phyloP scores from a whole-genome alignment of 2,797 vertebrate species.

The Micrastur ruficollis region DNA sequence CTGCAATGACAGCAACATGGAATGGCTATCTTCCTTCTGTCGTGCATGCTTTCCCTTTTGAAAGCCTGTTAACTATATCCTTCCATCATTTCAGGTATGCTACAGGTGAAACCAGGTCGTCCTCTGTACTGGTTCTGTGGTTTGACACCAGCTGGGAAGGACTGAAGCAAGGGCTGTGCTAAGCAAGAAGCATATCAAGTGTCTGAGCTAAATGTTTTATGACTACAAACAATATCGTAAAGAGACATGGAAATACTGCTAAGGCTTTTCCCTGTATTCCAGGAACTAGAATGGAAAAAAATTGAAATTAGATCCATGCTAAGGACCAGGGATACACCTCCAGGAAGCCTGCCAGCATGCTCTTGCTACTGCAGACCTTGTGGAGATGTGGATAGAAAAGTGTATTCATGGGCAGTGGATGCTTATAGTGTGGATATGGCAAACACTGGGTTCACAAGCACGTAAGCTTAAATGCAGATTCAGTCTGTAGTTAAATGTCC shows the following conservation, averaged over 20 bases:
- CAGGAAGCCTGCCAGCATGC: background rate
- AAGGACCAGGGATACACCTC: background rate
- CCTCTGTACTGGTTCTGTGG: background rate
- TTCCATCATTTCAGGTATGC: background rate
- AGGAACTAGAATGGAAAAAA: background rate
- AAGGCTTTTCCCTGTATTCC: background rate
- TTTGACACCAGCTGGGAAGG: background rate
- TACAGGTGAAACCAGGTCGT: background rate
- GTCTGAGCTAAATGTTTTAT: background rate
- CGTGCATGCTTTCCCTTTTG: background rate
- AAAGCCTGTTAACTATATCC: background rate
- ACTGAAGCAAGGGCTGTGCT: background rate
- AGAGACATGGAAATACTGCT: background rate
- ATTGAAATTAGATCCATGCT: background rate
- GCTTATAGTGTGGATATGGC: background rate
- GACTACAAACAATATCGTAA: background rate
- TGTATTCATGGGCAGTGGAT: background rate
- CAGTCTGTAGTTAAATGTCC: background rate
- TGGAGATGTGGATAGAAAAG: background rate
- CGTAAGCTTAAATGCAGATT: background rate
- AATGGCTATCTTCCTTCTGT: background rate
- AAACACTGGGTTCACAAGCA: background rate
- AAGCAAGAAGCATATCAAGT: background rate
- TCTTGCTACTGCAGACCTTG: background rate
- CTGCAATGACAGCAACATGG: background rate